These are phyloP conservation scores for Hexactinellida sp. DNA, from an alignment of 37 sponge, comb jelly and placozoan species.

Conservation along the genomic window DNA sequence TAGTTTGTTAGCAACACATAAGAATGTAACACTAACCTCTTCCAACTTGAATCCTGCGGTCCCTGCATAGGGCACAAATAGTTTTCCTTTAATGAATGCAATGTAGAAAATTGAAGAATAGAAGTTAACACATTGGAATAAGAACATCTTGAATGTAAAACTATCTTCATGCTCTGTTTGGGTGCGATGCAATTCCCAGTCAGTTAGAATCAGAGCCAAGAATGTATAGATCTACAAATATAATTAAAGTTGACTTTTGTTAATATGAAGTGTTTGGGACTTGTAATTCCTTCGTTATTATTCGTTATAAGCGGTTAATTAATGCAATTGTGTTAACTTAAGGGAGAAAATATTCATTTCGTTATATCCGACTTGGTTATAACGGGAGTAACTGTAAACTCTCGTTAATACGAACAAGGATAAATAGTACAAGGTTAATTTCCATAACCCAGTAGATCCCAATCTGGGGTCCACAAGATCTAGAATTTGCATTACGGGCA, in stretches of 20 bases:
- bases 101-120: slow-evolving; percentile 50
- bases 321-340: too few relatives aligned
- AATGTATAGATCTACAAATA: not conserved
- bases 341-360: too few relatives aligned
- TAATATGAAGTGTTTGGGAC: too few relatives aligned
- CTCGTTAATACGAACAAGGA: too few relatives aligned
- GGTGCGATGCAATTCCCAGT: slow-evolving; percentile 37
- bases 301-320: too few relatives aligned
- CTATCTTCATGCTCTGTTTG: slow-evolving; percentile 49
- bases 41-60: not conserved
- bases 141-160: slow-evolving; percentile 50
- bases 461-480: too few relatives aligned
- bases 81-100: slow-evolving; percentile 53
- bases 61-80: slow-evolving; percentile 3
- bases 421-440: too few relatives aligned
- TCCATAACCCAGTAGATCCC: too few relatives aligned
- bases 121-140: slow-evolving; percentile 45
- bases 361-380: too few relatives aligned
- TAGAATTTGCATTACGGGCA: too few relatives aligned
- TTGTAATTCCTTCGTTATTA: too few relatives aligned
- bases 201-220: not conserved
- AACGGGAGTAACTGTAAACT: too few relatives aligned
- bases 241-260: not conserved
- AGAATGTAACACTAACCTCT: not conserved
- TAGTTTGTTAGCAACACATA: not conserved